phyloP scores from a whole-genome alignment of 2,113 vertebrate genomes.

The Dendrocopos noguchii region DNA sequence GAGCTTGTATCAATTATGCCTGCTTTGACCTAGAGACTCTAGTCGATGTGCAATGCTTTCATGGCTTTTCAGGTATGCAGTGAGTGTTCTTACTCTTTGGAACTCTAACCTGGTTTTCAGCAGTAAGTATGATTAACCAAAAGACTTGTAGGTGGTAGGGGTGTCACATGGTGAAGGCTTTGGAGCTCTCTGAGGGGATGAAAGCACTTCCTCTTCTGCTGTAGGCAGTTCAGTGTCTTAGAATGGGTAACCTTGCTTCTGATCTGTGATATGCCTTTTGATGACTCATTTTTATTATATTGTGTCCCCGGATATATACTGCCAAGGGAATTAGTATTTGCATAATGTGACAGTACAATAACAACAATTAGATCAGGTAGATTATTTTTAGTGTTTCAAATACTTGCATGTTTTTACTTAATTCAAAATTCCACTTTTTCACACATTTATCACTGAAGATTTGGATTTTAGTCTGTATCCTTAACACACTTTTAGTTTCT shows the following conservation, averaged over 20 bases:
- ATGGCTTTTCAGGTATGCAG: neutral
- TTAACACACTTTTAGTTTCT: neutral
- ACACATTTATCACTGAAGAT: neutral
- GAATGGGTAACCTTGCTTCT: neutral
- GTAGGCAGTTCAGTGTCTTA: neutral
- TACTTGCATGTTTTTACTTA: neutral
- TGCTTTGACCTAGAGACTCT: neutral
- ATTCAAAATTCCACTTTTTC: neutral
- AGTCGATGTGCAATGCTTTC: neutral
- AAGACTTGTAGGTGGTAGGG: neutral
- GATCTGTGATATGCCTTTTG: accelerated
- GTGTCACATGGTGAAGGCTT: neutral
- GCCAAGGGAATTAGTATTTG: neutral
- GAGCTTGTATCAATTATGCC: accelerated
- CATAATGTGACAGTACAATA: neutral
- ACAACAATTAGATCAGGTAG: neutral
- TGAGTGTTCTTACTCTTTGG: neutral
- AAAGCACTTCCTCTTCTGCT: neutral
- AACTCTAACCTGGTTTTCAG: neutral
- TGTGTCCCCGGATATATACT: accelerated
- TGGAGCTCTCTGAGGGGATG: neutral
- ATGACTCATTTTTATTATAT: neutral
- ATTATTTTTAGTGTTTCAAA: neutral
- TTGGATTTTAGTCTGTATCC: neutral
- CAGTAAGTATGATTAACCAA: accelerated